Base-by-base conservation (phyloP, 2,797 vertebrate species). In the Artibeus jamaicensis region DNA sequence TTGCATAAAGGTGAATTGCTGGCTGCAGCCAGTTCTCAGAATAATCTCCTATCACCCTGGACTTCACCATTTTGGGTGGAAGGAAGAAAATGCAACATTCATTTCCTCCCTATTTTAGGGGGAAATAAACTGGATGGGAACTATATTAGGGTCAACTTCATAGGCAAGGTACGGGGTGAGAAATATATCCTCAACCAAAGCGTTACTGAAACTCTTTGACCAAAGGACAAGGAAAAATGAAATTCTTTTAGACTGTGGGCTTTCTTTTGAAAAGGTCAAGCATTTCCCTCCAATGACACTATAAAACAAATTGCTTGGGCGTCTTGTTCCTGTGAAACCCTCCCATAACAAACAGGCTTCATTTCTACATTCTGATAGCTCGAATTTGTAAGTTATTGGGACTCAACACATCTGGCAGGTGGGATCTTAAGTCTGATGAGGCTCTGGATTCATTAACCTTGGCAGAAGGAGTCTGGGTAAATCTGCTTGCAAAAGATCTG, bases 371-470 rank as follows among this genome's bases (percentile, higher is more conserved):
- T 77, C 78, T 19, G 3, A 59, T 16, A 82, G 71, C 65, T 82
- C 46, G 59, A 32, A 81, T n/a, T 5, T 85, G 7, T 88, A 83
- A 71, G 34, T 67, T 94, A 29, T 18, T 77, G 53, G 79, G 74
- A 91, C 53, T 89, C 78, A 86, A 68, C 26, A 44, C 14, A 48
- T 67, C 89, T 95, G 19, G 86, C 46, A 86, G 83, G 65, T 73
- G 96, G 65, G 74, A 79, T 91, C 57, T 95, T 92, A 95, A 95
- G 83, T 89, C 93, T 93, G 79, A 96, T 34, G 73, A 82, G 85
- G 26, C 50, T 92, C 29, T 89, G 89, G 89, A 91, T 53, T 84
- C 76, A 86, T 92, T 96, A 93, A 91, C 94, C 65, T 89, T 81
- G 74, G 68, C 86, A 84, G 86, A 88, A 85, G 44, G 21, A 91